phyloP scores from a whole-genome alignment of 1,140 invertebrate genomes.

The Drosophila sproati region DNA sequence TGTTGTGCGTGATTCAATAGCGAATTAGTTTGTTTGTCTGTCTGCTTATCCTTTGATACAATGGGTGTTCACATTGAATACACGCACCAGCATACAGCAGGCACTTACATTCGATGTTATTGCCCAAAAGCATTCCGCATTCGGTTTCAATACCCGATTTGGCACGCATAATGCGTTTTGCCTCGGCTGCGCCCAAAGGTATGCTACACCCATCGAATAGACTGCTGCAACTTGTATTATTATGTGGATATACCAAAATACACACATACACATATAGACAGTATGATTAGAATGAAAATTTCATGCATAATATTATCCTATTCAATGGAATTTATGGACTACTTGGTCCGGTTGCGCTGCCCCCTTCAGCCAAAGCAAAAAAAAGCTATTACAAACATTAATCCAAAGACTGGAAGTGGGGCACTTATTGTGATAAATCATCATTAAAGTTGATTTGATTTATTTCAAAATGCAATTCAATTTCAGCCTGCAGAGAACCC shows the following conservation, averaged over 20 bases:
- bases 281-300: background rate
- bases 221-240: conserved; percentile 31
- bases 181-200: conserved; percentile 20
- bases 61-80: background rate
- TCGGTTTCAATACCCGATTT: conserved; percentile 41
- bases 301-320: background rate
- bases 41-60: too few relatives aligned
- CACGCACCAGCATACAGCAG: conserved; percentile 11
- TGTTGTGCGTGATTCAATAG: conserved; percentile 48
- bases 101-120: conserved; percentile 41
- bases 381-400: too few relatives aligned
- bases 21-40: conserved; percentile 54
- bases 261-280: too few relatives aligned
- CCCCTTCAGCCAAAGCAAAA: too few relatives aligned
- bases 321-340: conserved; percentile 8
- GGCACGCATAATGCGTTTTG: conserved; percentile 21
- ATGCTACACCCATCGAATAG: conserved; percentile 9
- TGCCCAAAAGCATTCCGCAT: conserved; percentile 37
- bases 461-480: too few relatives aligned
- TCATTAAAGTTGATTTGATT: too few relatives aligned
- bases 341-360: background rate
- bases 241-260: background rate
- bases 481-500: too few relatives aligned
- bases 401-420: too few relatives aligned
- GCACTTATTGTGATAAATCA: too few relatives aligned